A percentile compares a stretch with the other conserved stretches of the same genome.
These are phyloP conservation scores for Melitaea athalia DNA, from an alignment of 2,888 invertebrate species.

Conservation along the genomic window DNA sequence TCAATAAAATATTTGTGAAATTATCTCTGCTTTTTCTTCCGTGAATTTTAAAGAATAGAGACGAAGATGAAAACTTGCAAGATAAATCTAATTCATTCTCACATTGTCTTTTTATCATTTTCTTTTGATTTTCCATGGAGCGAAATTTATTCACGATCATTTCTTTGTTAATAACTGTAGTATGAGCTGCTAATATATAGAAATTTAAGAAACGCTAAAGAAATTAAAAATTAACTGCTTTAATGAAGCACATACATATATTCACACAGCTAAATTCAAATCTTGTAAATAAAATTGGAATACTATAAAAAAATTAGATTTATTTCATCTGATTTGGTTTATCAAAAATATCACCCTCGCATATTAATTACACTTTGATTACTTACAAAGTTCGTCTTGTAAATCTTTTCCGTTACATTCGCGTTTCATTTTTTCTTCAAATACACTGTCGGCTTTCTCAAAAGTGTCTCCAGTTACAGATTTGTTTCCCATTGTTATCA, in stretches of 20 bases:
- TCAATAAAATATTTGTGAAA: slow-evolving; percentile 63
- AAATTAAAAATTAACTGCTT: no score
- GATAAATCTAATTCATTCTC: slow-evolving; percentile 58
- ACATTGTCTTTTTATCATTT: neutral
- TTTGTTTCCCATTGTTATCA: slow-evolving; percentile 58
- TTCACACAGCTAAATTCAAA: no score
- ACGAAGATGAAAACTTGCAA: slow-evolving; percentile 60
- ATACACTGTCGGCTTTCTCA: slow-evolving; percentile 27
- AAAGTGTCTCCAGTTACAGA: slow-evolving; percentile 34
- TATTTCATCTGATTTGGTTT: no score
- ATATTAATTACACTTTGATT: no score
- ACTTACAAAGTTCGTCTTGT: slow-evolving; percentile 29
- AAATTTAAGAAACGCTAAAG: neutral
- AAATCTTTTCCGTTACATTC: slow-evolving; percentile 33
- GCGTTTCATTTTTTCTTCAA: slow-evolving; percentile 33
- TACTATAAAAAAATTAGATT: no score
- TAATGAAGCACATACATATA: no score
- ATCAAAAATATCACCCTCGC: no score
- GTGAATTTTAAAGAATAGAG: slow-evolving; percentile 58
- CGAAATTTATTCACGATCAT: slow-evolving; percentile 47
- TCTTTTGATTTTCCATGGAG: slow-evolving; percentile 37
- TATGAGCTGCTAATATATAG: slow-evolving; percentile 47
- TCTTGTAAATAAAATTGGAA: no score
- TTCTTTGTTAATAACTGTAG: slow-evolving; percentile 48
- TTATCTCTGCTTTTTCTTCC: slow-evolving; percentile 65